phyloP scores from a whole-genome alignment of 64 coral and sea anemone species.

The Trachythela sp. region DNA sequence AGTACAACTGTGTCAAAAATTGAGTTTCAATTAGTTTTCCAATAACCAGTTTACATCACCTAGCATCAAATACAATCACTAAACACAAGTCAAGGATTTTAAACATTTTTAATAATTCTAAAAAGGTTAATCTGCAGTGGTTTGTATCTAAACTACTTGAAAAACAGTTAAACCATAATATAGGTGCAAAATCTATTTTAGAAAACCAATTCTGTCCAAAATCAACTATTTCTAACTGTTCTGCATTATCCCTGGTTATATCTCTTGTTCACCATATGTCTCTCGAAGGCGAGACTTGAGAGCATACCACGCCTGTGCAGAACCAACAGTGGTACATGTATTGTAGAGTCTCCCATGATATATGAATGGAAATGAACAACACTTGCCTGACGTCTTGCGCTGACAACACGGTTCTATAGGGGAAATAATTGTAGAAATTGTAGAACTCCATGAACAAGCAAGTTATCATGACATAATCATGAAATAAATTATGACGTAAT shows the following conservation, averaged over 20 bases:
- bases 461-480: too few relatives aligned
- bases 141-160: not conserved
- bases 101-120: too few relatives aligned
- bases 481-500: too few relatives aligned
- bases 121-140: not conserved
- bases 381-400: not conserved
- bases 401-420: not conserved
- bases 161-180: too few relatives aligned
- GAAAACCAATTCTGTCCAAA: too few relatives aligned
- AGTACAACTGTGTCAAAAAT: too few relatives aligned
- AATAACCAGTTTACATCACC: not conserved
- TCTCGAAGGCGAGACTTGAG: not conserved
- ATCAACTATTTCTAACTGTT: too few relatives aligned
- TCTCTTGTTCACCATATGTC: not conserved
- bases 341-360: constrained; percentile 19
- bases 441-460: too few relatives aligned
- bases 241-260: too few relatives aligned
- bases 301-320: not conserved
- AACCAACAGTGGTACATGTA: not conserved
- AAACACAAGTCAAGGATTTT: not conserved
- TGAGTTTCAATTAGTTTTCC: too few relatives aligned
- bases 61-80: not conserved
- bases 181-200: too few relatives aligned
- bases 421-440: too few relatives aligned
- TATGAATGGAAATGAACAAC: constrained; percentile 11